Conservation (phyloP, 2,113 vertebrate genomes). For the Ceratotherium simum region DNA sequence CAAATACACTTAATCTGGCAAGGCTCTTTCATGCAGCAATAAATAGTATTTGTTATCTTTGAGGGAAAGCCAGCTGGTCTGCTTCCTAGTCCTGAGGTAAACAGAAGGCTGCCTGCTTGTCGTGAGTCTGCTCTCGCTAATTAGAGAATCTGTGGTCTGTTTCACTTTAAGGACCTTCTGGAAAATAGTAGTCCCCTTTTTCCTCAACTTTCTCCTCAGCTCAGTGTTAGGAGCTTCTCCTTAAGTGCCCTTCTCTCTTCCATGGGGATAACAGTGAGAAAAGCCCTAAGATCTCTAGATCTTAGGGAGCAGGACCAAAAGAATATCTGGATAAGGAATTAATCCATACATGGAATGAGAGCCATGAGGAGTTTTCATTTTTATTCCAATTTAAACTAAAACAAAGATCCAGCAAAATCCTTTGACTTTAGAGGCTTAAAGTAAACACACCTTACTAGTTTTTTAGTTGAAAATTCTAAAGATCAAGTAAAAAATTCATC, state of each 20-base stretch:
- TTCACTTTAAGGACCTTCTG: constrained; percentile 34
- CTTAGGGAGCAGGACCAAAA: background rate
- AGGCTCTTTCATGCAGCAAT: constrained; percentile 33
- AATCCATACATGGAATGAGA: background rate
- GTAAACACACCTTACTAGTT: background rate
- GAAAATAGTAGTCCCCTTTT: constrained; percentile 2
- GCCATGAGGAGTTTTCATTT: background rate
- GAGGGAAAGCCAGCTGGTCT: constrained; percentile 52
- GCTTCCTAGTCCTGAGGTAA: constrained; percentile 48
- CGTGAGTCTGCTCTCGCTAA: constrained; percentile 41
- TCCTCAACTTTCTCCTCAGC: background rate
- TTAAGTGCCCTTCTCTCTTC: background rate
- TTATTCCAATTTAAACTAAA: constrained; percentile 29
- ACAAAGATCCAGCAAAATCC: background rate
- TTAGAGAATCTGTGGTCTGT: constrained; percentile 37
- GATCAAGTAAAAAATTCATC: background rate
- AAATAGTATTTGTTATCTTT: constrained; percentile 71
- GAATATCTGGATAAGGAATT: background rate
- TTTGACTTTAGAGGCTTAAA: background rate
- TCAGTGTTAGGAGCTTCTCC: background rate
- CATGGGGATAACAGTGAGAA: background rate
- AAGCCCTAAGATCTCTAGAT: background rate
- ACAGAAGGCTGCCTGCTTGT: constrained; percentile 53
- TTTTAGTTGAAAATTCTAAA: constrained; percentile 12
- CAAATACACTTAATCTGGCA: constrained; percentile 52